These are phyloP conservation scores for Drosophila murphyi DNA, from an alignment of 1,140 invertebrate species.

Conservation along the genomic window DNA sequence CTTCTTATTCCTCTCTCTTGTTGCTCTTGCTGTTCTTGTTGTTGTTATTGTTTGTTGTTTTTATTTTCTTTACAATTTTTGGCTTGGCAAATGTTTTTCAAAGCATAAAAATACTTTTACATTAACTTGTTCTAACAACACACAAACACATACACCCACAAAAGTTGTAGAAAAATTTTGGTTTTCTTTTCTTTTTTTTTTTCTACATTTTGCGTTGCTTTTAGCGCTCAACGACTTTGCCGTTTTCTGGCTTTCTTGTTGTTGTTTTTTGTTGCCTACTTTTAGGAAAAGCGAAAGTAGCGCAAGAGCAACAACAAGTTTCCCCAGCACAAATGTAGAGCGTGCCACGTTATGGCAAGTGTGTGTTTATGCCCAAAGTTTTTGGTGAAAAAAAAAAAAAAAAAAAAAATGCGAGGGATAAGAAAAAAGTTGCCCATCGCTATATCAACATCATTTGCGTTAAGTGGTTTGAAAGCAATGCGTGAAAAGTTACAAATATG, in stretches of 20 bases:
- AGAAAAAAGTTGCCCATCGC: slow-evolving; percentile 50
- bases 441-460: slow-evolving; percentile 82
- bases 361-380: slow-evolving; percentile 61
- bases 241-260: slow-evolving; percentile 38
- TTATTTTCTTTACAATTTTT: slow-evolving; percentile 82
- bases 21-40: slow-evolving; percentile 21
- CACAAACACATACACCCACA: slow-evolving; percentile 41
- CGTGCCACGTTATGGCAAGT: slow-evolving; percentile 59
- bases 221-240: slow-evolving; percentile 78
- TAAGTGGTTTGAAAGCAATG: slow-evolving; percentile 72
- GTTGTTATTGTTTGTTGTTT: slow-evolving; percentile 54
- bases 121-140: slow-evolving; percentile 80
- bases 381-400: slow-evolving; percentile 25
- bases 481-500: slow-evolving; percentile 59
- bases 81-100: slow-evolving; percentile 77
- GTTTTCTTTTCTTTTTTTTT: slow-evolving; percentile 20
- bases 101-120: slow-evolving; percentile 83
- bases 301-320: slow-evolving; percentile 71
- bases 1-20: not conserved
- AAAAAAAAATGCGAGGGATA: slow-evolving; percentile 6
- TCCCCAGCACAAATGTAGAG: slow-evolving; percentile 36
- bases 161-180: slow-evolving; percentile 71
- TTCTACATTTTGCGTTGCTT: slow-evolving; percentile 65
- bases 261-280: slow-evolving; percentile 60
- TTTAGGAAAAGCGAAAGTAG: slow-evolving; percentile 56